These are phyloP conservation scores for Abscondita cerata DNA, from an alignment of 2,888 invertebrate species.

Conservation along the genomic window DNA sequence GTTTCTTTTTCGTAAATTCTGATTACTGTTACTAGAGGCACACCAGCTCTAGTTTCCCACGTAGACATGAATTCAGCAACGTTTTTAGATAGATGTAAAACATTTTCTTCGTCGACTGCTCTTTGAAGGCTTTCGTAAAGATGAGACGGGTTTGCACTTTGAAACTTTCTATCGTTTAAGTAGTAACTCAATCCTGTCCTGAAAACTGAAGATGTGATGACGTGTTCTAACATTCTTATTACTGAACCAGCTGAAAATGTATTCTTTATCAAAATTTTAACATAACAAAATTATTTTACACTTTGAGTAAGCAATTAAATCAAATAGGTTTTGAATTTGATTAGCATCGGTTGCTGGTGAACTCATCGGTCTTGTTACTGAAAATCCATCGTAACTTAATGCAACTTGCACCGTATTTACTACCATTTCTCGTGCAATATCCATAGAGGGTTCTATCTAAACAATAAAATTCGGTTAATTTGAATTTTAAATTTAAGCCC, in stretches of 20 bases:
- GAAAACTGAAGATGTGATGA: slow-evolving; percentile 26
- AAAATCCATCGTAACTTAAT: slow-evolving; percentile 22
- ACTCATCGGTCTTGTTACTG: slow-evolving; percentile 61
- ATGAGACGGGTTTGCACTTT: slow-evolving; percentile 9
- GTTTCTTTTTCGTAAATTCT: slow-evolving; percentile 16
- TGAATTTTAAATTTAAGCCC: not conserved
- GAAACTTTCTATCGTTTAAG: slow-evolving; percentile 19
- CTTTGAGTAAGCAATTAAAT: slow-evolving; percentile 22
- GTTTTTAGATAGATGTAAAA: slow-evolving; percentile 6
- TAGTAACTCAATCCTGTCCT: slow-evolving; percentile 22
- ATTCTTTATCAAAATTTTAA: too few species aligned
- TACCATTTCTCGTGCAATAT: slow-evolving; percentile 24
- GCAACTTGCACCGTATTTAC: slow-evolving; percentile 16
- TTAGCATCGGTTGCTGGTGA: slow-evolving; percentile 62
- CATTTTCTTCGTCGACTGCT: not conserved
- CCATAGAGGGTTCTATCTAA: slow-evolving; percentile 21
- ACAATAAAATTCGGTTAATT: not conserved
- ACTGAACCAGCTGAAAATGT: slow-evolving; percentile 66
- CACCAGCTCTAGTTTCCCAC: slow-evolving; percentile 21
- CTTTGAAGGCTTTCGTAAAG: slow-evolving; percentile 22
- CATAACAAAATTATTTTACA: slow-evolving; percentile 37
- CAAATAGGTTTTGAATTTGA: slow-evolving; percentile 67
- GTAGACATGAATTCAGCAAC: slow-evolving; percentile 18
- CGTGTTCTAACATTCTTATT: slow-evolving; percentile 49
- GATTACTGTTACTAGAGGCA: slow-evolving; percentile 23